These are phyloP conservation scores for Aplysia californica DNA, from an alignment of 1,140 invertebrate species.

Conservation along the genomic window DNA sequence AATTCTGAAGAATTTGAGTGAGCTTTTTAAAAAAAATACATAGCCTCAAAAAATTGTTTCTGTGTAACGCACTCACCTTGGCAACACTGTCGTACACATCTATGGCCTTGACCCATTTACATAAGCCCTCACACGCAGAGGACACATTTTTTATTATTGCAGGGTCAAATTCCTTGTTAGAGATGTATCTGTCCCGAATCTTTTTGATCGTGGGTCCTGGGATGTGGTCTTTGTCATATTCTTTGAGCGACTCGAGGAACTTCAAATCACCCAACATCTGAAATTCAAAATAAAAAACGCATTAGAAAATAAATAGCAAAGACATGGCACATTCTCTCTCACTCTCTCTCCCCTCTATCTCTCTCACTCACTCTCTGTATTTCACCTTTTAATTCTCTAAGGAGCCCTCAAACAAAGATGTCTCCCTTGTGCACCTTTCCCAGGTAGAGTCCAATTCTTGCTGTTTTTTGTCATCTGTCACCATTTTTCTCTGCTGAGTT, in stretches of 20 bases:
- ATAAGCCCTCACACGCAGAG: conserved; percentile 68
- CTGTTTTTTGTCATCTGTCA: no score
- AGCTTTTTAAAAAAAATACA: no score
- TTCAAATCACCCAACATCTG: conserved; percentile 79
- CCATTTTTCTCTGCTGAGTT: no score
- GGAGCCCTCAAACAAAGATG: no score
- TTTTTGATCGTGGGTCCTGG: conserved; percentile 61
- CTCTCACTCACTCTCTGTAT: background rate
- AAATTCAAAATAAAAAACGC: no score
- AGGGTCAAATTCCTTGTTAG: conserved; percentile 67
- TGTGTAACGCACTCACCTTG: no score
- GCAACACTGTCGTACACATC: conserved; percentile 66
- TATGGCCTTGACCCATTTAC: conserved; percentile 67
- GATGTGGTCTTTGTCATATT: conserved; percentile 70
- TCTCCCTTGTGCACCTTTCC: no score
- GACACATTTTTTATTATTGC: conserved; percentile 65
- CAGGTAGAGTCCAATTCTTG: no score
- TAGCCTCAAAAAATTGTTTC: no score
- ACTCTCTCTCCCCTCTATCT: background rate
- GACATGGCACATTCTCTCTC: background rate
- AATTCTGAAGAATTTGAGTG: no score
- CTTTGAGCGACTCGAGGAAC: conserved; percentile 69
- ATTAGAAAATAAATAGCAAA: background rate
- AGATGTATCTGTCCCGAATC: conserved; percentile 63
- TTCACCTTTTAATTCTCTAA: background rate